These are phyloP conservation scores for Melieria crassipennis DNA, from an alignment of 2,888 invertebrate species.

Conservation along the genomic window DNA sequence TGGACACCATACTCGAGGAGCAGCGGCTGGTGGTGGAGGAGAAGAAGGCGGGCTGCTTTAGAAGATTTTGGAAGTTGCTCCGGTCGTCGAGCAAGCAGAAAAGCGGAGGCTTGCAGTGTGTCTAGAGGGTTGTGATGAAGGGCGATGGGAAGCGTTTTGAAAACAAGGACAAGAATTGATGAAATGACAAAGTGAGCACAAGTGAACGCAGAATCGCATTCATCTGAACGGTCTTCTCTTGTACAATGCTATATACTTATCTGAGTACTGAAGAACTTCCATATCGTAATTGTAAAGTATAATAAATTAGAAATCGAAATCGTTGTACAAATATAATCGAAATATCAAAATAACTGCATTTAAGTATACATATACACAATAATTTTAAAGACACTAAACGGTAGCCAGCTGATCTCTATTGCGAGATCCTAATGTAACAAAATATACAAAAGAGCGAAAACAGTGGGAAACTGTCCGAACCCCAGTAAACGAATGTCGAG, in stretches of 20 bases:
- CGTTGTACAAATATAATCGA: constrained; percentile 51
- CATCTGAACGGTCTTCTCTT: constrained; percentile 15
- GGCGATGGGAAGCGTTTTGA: not conserved
- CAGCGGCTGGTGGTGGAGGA: constrained; percentile 56
- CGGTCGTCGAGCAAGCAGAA: constrained; percentile 46
- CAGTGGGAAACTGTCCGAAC: too few relatives aligned
- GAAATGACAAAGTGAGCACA: not conserved
- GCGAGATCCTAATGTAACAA: too few relatives aligned
- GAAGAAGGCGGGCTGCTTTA: constrained; percentile 57
- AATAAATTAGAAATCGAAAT: constrained; percentile 32
- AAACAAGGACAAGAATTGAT: not conserved
- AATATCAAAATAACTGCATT: not conserved
- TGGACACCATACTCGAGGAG: constrained; percentile 60
- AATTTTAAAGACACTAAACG: too few relatives aligned
- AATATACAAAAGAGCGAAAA: too few relatives aligned
- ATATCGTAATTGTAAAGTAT: constrained; percentile 42
- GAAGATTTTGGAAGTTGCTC: constrained; percentile 57
- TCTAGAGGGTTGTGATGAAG: constrained; percentile 26
- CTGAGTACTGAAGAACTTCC: constrained; percentile 42
- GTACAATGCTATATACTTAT: constrained; percentile 18
- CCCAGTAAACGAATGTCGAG: too few relatives aligned
- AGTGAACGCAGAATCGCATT: constrained; percentile 6
- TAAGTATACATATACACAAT: too few relatives aligned
- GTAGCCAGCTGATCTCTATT: too few relatives aligned
- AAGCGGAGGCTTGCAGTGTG: constrained; percentile 37